Base-by-base conservation (phyloP, 2,113 vertebrate genomes). In the Scartelaos histophorus region DNA sequence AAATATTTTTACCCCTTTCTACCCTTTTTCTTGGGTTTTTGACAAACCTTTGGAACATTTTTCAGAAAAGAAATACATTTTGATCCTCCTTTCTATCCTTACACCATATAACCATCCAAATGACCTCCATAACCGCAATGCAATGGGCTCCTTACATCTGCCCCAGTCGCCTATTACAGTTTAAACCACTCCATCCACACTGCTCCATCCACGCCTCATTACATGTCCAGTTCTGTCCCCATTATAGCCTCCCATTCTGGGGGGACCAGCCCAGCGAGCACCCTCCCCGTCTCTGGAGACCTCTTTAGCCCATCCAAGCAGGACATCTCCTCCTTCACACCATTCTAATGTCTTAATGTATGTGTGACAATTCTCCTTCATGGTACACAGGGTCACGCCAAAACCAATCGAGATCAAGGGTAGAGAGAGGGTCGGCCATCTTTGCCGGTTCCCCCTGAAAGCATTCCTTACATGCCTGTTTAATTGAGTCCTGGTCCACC, bases 291-390 rank as follows among this genome's bases (percentile, higher is more conserved):
- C 64, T 35, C 61, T 2, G 56, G 86, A 88, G 88, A 85, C 81
- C 71, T 78, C 83, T 85, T 76, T 71, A 81, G 78, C 79, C 81
- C 7, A 85, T 84, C 79, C 83, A 80, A 69, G 81, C 85, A 69
- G 87, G 82, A 88, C 86, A 87, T 86, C 67, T 69, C 67, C 79
- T 83, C 78, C 94, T 96, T 95, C 88, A 95, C 95, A 72, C 70
- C 82, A 82, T 56, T 69, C 21, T 74, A 71, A 78, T 29, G 22
- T 46, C 66, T 34, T 21, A 80, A 66, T 76, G 70, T 73, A 24
- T 70, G 70, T 29, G 74, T 82, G 82, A 86, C 24, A 72, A 78
- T 78, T 89, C 87, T 78, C 88, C 88, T 87, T 90, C 90, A 88
- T 76, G 81, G 84, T 75, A 79, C 79, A 66, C 51, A 77, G 82